Evolutionary conservation across 2,113 vertebrate species (phyloP).

Genomic region (Stomatorhinus ivindoensis): DNA sequence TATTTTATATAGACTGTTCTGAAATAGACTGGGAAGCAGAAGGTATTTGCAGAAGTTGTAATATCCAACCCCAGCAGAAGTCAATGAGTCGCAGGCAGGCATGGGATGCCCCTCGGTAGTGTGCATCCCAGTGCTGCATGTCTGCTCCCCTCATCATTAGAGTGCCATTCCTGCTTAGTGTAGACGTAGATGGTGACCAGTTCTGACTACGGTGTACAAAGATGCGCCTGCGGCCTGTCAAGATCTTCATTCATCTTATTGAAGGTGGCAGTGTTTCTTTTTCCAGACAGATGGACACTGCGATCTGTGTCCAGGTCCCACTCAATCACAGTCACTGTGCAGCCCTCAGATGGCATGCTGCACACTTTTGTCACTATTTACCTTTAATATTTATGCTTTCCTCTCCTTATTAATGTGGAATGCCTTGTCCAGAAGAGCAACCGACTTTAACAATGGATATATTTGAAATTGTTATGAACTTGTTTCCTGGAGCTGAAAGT

Average conservation of each 20-base stretch:
- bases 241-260: conserved; percentile 1
- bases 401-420: background rate
- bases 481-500: background rate
- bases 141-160: background rate
- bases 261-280: background rate
- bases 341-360: background rate
- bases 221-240: background rate
- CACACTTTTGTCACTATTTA: background rate
- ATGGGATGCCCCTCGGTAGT: background rate
- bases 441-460: background rate
- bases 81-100: background rate
- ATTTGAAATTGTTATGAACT: background rate
- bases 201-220: conserved; percentile 12
- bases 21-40: background rate
- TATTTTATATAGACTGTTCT: background rate
- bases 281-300: background rate
- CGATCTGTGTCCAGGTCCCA: background rate
- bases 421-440: background rate
- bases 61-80: background rate
- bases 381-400: background rate
- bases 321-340: conserved; percentile 7
- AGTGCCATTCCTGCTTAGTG: conserved; percentile 14
- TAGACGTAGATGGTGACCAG: background rate
- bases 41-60: background rate
- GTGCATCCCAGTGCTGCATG: background rate